These are phyloP conservation scores for Plebejus anna DNA, from an alignment of 2,888 invertebrate species.

Conservation along the genomic window DNA sequence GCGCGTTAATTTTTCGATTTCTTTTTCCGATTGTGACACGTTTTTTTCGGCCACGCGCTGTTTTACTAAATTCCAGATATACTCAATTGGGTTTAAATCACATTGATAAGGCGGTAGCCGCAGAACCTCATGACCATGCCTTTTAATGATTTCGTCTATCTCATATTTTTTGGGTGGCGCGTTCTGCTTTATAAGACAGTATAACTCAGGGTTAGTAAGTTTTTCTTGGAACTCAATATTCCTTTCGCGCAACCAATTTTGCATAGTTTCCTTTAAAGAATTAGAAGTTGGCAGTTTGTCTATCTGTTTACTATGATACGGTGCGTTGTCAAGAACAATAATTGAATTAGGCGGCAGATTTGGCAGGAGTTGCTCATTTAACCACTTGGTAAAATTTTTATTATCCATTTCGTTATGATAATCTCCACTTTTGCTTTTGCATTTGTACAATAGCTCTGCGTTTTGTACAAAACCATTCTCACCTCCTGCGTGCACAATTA, in stretches of 20 bases:
- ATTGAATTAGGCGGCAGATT: constrained; percentile 13
- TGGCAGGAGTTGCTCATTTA: constrained; percentile 3
- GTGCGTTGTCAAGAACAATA: constrained; percentile 1
- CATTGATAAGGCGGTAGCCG: neutral
- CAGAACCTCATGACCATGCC: neutral
- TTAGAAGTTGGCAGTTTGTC: neutral
- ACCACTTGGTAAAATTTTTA: neutral
- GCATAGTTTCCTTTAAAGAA: neutral
- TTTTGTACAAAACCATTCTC: constrained; percentile 24
- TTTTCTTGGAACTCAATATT: neutral
- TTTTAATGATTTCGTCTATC: neutral
- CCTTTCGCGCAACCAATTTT: constrained; percentile 4
- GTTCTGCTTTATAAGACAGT: neutral
- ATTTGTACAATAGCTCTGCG: constrained; percentile 19
- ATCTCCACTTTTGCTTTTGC: constrained; percentile 17
- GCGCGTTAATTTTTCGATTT: neutral
- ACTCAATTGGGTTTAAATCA: constrained; percentile 3
- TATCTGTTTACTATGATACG: constrained; percentile 7
- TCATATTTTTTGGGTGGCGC: neutral
- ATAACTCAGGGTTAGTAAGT: neutral
- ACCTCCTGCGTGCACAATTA: neutral
- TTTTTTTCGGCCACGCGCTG: constrained; percentile 1
- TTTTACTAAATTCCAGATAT: constrained; percentile 13
- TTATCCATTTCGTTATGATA: constrained; percentile 11
- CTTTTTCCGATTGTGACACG: neutral